phyloP scores from a whole-genome alignment of 2,113 vertebrate species.

The Pimephales promelas region DNA sequence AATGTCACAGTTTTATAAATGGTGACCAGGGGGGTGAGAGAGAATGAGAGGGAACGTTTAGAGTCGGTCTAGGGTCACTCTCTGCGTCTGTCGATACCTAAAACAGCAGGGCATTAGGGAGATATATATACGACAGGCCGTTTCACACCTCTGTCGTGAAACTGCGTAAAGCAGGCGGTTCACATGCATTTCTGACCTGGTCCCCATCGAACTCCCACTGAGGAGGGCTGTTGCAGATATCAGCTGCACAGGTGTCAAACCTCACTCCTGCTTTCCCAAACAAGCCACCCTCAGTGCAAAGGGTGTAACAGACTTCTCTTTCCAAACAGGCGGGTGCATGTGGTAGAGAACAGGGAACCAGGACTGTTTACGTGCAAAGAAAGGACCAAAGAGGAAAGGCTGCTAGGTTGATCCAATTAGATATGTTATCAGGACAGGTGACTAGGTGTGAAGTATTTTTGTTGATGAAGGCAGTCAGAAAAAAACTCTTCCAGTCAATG shows the following conservation, averaged over 20 bases:
- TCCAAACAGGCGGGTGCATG: too few species aligned
- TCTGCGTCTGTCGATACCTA: not conserved
- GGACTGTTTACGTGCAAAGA: not conserved
- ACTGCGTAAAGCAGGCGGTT: constrained; percentile 32
- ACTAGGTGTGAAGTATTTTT: not conserved
- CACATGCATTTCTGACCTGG: constrained; percentile 22
- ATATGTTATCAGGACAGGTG: not conserved
- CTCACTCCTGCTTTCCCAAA: constrained; percentile 34
- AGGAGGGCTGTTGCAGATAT: constrained; percentile 34
- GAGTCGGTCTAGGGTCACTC: not conserved
- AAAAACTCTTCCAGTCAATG: not conserved
- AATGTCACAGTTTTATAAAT: constrained; percentile 14
- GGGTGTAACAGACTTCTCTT: not conserved
- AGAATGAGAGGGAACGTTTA: not conserved
- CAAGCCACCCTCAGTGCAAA: constrained; percentile 34
- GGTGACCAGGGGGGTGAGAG: not conserved
- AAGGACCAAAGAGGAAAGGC: not conserved
- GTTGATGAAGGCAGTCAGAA: not conserved
- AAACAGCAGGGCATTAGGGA: constrained; percentile 17
- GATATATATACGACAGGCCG: constrained; percentile 22
- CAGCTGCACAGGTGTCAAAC: constrained; percentile 45
- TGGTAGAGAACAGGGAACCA: not conserved
- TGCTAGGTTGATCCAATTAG: not conserved
- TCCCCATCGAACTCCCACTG: not conserved
- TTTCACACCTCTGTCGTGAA: constrained; percentile 43